Evolutionary conservation across 2,797 vertebrate species (phyloP), one percentile per base, ranked within the genome.

Genomic region (Odontamblyopus lacepedii): DNA sequence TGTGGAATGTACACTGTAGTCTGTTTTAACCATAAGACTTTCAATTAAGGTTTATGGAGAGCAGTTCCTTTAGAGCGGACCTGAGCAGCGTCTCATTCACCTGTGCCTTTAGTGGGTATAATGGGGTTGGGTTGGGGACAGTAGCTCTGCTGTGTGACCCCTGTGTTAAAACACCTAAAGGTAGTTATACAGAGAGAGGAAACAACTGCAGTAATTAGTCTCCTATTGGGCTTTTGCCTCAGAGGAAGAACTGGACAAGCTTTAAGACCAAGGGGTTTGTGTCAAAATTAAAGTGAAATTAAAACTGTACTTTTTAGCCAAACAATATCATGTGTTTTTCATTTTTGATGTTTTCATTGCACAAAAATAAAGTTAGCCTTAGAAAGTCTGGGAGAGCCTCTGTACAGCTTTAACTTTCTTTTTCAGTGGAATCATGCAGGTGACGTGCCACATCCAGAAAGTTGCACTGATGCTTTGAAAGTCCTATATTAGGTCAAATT

Each of bases 191-290:
- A 76, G 63, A 83, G 78, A 80, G 76, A 41, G 26, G 72, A 87
- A 88, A 80, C 87, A 89, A 75, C 88, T 83, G 79, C 78, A 71
- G 62, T 35, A 71, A 83, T 87, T 83, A 80, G 51, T 71, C 75
- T 82, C 63, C 70, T 50, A 59, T 78, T 76, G 62, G 57, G 77
- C 73, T 81, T 23, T 74, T 75, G 75, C 48, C 61, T 76, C 23
- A 70, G 64, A 69, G 26, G 66, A 81, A 72, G 75, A 71, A 53
- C 53, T 60, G 23, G 1, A 35, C 16, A 75, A 62, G 56, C n/a
- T 63, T 64, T 73, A 50, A 66, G 76, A 56, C 61, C 35, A 38
- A 29, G 67, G 6, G 9, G 48, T 27, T 59, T 26, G 9, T 26
- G 57, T 16, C n/a, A 62, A 64, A 82, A 26, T 74, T 27, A 66